Percentiles rank a stretch among this genome's conserved stretches.
These are phyloP conservation scores for Lepidochrysops patricia DNA, from an alignment of 2,888 invertebrate genomes.

Conservation along the genomic window DNA sequence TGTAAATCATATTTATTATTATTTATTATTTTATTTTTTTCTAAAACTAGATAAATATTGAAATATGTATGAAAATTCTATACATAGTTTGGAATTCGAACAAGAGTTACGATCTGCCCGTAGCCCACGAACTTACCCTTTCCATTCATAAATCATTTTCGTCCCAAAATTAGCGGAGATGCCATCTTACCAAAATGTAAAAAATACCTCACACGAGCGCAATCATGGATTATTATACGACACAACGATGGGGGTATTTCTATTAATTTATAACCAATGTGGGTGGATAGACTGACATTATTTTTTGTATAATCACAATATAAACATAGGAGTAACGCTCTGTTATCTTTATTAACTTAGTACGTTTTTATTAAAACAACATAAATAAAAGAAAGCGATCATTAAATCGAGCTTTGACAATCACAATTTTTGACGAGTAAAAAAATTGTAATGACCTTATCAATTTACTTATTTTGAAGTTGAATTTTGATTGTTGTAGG, in stretches of 20 bases:
- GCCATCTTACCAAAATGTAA: slow-evolving; percentile 53
- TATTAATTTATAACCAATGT: slow-evolving; percentile 74
- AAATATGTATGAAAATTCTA: too few species aligned
- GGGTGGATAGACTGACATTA: slow-evolving; percentile 71
- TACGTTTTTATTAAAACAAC: slow-evolving; percentile 31
- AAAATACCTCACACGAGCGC: slow-evolving; percentile 71
- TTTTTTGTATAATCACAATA: slow-evolving; percentile 51
- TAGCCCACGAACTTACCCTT: slow-evolving; percentile 16
- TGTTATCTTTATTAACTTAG: slow-evolving; percentile 49
- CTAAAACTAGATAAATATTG: too few species aligned
- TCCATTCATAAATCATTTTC: slow-evolving; percentile 48
- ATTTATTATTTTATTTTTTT: too few species aligned
- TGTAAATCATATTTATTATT: too few species aligned
- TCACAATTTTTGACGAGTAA: neutral
- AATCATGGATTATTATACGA: slow-evolving; percentile 67
- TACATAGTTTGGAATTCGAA: too few species aligned
- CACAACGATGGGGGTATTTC: slow-evolving; percentile 65
- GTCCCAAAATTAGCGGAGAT: slow-evolving; percentile 54
- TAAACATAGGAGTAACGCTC: slow-evolving; percentile 49
- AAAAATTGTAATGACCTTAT: neutral
- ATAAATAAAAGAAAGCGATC: slow-evolving; percentile 2
- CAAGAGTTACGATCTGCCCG: neutral
- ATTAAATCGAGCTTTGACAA: neutral
- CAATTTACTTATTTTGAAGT: too few species aligned
- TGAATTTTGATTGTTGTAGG: too few species aligned